These are phyloP conservation scores for Argyrosomus japonicus DNA, from an alignment of 2,113 vertebrate species.

Conservation along the genomic window DNA sequence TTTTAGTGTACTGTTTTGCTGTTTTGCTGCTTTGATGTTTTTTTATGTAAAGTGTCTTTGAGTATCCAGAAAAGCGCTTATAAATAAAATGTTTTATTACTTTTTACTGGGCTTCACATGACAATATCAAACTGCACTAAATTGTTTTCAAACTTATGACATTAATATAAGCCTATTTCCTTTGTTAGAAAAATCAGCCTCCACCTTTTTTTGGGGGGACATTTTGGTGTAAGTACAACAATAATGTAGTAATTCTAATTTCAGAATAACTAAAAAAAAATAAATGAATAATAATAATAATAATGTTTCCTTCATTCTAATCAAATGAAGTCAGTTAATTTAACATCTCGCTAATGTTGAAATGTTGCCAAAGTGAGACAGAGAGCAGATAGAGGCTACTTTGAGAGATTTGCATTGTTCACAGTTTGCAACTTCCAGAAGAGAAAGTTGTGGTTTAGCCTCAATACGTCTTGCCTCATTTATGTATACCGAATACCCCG, in stretches of 20 bases:
- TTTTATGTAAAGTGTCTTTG: no score
- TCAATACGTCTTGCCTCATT: constrained; percentile 66
- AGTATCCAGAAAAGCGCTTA: no score
- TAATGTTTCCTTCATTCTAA: neutral
- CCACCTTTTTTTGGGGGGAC: no score
- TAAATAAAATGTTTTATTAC: no score
- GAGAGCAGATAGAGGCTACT: neutral
- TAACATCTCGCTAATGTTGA: neutral
- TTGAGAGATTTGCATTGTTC: constrained; percentile 3
- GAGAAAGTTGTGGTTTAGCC: constrained; percentile 50
- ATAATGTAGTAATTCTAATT: neutral
- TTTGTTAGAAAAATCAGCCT: no score
- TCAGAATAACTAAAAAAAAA: neutral
- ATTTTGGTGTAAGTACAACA: neutral
- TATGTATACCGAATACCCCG: constrained; percentile 39
- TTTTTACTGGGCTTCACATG: neutral
- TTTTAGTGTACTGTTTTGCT: no score
- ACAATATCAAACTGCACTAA: neutral
- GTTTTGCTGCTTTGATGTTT: no score
- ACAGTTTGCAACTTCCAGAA: constrained; percentile 31
- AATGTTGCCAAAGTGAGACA: neutral
- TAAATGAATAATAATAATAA: no score
- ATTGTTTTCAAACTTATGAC: neutral
- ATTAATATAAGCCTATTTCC: no score
- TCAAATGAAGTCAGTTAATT: neutral